Conservation (phyloP, 2,888 invertebrate genomes). For the Hymenopus coronatus region DNA sequence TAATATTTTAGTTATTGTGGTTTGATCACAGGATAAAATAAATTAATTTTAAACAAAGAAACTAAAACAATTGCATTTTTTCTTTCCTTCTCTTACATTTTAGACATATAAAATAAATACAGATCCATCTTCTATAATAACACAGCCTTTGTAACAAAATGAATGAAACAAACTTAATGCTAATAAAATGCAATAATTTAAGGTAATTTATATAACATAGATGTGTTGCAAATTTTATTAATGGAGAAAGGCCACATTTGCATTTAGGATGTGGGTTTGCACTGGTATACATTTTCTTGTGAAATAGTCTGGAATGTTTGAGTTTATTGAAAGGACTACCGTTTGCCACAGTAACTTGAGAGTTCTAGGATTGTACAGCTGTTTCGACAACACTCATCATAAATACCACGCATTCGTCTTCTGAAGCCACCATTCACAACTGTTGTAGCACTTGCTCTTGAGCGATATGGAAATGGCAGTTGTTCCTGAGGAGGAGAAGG, state of each 20-base stretch:
- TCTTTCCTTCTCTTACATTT: too few relatives aligned
- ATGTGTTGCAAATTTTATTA: background rate
- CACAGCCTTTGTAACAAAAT: too few relatives aligned
- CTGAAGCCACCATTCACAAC: slow-evolving; percentile 43
- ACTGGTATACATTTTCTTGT: background rate
- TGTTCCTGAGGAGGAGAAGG: slow-evolving; percentile 4
- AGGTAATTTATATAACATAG: too few relatives aligned
- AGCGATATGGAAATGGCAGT: slow-evolving; percentile 41
- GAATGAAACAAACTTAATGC: too few relatives aligned
- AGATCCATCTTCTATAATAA: too few relatives aligned
- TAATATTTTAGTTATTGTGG: too few relatives aligned
- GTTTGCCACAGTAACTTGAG: slow-evolving; percentile 44
- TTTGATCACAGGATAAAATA: too few relatives aligned
- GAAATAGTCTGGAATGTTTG: background rate
- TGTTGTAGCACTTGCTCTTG: slow-evolving; percentile 41
- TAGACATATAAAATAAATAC: too few relatives aligned
- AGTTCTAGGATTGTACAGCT: slow-evolving; percentile 45
- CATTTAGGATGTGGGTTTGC: background rate
- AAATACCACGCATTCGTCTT: slow-evolving; percentile 43
- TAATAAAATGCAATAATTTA: too few relatives aligned
- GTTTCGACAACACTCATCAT: slow-evolving; percentile 50
- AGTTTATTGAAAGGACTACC: background rate
- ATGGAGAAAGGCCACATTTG: background rate
- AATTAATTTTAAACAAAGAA: too few relatives aligned
- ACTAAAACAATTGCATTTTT: too few relatives aligned